A percentile compares a stretch with the other conserved stretches of the same genome.
phyloP scores from a whole-genome alignment of 1,140 invertebrate species.

The Chionoecetes opilio region DNA sequence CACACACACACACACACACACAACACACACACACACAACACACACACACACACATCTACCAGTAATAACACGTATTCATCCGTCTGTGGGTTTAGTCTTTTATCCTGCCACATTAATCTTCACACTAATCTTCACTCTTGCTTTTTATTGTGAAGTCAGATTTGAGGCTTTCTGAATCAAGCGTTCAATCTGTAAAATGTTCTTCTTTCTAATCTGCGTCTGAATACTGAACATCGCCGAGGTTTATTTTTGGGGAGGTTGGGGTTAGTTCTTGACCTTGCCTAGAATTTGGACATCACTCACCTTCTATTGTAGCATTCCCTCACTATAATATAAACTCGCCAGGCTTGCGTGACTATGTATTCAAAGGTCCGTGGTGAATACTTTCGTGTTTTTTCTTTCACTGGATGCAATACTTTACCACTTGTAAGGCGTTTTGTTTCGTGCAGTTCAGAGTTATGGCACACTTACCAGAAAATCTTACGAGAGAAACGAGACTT shows the following conservation, averaged over 20 bases:
- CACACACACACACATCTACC: no score
- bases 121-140: not conserved
- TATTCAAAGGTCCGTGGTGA: not conserved
- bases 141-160: not conserved
- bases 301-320: not conserved
- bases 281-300: not conserved
- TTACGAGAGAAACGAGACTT: no score
- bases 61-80: no score
- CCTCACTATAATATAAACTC: not conserved
- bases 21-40: no score
- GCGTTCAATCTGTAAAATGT: not conserved
- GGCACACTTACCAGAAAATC: not conserved
- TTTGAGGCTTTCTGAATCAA: not conserved
- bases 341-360: not conserved
- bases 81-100: not conserved
- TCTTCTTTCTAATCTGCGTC: constrained; percentile 3
- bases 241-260: no score
- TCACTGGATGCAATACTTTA: not conserved
- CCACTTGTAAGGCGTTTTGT: not conserved
- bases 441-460: not conserved
- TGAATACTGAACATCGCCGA: not conserved
- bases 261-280: not conserved
- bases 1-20: no score
- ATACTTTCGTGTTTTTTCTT: not conserved
- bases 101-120: not conserved